phyloP scores from a whole-genome alignment of 2,113 vertebrate species.

The Dendrocopos noguchii region DNA sequence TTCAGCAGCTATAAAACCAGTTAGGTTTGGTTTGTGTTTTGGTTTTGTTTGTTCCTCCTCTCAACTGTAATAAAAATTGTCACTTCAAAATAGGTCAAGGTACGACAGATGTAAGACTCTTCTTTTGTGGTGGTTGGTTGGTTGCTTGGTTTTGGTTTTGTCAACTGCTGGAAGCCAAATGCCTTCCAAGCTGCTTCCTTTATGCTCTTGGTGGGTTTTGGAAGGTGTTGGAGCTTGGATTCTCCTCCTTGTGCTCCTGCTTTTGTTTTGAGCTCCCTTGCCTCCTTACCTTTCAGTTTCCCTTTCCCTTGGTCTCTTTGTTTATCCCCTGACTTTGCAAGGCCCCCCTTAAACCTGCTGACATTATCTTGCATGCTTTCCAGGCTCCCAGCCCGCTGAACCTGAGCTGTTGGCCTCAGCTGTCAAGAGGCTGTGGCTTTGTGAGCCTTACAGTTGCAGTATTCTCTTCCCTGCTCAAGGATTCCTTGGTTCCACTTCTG shows the following conservation, averaged over 20 bases:
- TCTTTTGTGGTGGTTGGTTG: not conserved
- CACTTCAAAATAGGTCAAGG: constrained; percentile 74
- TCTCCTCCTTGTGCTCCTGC: constrained; percentile 61
- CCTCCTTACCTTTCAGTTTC: constrained; percentile 45
- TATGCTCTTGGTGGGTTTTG: too few relatives aligned
- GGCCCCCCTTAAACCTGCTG: constrained; percentile 71
- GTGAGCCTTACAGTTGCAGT: constrained; percentile 71
- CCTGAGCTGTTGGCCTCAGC: constrained; percentile 72
- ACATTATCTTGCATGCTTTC: constrained; percentile 72
- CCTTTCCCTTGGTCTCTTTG: not conserved
- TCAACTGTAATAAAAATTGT: constrained; percentile 76
- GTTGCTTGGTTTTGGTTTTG: not conserved
- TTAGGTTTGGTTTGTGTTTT: not conserved
- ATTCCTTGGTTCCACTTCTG: constrained; percentile 47
- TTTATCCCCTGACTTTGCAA: constrained; percentile 40
- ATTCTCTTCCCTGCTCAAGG: constrained; percentile 69
- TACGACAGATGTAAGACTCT: constrained; percentile 64
- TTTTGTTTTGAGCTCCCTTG: constrained; percentile 59
- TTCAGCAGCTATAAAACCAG: constrained; percentile 71
- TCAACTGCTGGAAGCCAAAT: constrained; percentile 63
- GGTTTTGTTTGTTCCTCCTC: not conserved
- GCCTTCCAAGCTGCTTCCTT: constrained; percentile 59
- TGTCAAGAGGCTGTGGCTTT: constrained; percentile 66
- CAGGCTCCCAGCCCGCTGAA: constrained; percentile 70
- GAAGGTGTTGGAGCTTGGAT: constrained; percentile 73